Conservation (phyloP, 1,140 invertebrate species). For the Drosophila lacteicornis region DNA sequence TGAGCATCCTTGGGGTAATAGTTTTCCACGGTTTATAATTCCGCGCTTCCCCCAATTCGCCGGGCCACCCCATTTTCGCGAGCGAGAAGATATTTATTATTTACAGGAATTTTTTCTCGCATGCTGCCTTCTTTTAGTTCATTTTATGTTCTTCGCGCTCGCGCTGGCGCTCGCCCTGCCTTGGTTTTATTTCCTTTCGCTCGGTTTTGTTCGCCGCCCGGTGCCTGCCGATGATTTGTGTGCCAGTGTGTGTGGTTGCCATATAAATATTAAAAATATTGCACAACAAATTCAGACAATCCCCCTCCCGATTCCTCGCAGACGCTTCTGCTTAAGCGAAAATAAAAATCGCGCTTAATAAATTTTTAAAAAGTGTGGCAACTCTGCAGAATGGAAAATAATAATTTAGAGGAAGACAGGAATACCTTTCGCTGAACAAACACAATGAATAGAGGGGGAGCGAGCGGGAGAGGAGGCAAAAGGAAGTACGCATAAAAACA, state of each 20-base stretch:
- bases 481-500: constrained; percentile 57
- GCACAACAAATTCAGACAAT: constrained; percentile 61
- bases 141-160: constrained; percentile 43
- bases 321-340: constrained; percentile 46
- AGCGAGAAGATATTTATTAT: constrained; percentile 74
- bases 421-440: constrained; percentile 24
- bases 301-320: constrained; percentile 5
- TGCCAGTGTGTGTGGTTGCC: constrained; percentile 71
- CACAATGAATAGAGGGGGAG: constrained; percentile 13
- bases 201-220: constrained; percentile 39
- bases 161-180: constrained; percentile 17
- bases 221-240: constrained; percentile 79
- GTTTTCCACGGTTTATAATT: constrained; percentile 83
- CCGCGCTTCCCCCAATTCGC: constrained; percentile 60
- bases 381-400: constrained; percentile 64
- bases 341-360: constrained; percentile 73
- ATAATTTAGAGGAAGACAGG: constrained; percentile 60
- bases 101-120: constrained; percentile 76
- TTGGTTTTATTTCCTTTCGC: constrained; percentile 46
- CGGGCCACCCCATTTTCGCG: constrained; percentile 12
- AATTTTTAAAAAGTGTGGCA: constrained; percentile 81
- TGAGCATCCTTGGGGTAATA: constrained; percentile 82
- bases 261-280: constrained; percentile 83
- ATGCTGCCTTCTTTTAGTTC: constrained; percentile 57
- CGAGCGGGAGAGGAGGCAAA: background rate